These are phyloP conservation scores for Hepsetus odoe DNA, from an alignment of 2,113 vertebrate species.

Conservation along the genomic window DNA sequence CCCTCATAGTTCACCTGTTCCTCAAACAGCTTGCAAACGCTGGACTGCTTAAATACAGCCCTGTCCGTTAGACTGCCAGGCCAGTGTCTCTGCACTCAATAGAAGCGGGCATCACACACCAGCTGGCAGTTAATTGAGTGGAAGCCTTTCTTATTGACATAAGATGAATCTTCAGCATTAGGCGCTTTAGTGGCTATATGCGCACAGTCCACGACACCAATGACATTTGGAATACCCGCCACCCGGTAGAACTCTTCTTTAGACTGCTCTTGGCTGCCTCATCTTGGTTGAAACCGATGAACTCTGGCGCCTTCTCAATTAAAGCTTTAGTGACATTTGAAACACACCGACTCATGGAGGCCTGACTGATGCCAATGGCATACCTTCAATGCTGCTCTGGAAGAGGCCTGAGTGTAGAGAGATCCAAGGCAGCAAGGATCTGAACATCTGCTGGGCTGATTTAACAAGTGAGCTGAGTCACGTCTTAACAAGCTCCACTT, in stretches of 20 bases:
- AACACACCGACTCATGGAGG: constrained; percentile 97
- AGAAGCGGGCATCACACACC: constrained; percentile 86
- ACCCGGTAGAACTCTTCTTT: constrained; percentile 88
- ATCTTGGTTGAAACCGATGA: constrained; percentile 83
- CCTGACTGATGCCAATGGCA: constrained; percentile 95
- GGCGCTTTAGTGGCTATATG: constrained; percentile 95
- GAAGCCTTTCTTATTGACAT: constrained; percentile 90
- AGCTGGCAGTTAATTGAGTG: constrained; percentile 94
- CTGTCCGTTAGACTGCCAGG: constrained; percentile 85
- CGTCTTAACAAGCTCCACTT: constrained; percentile 83
- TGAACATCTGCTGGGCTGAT: constrained; percentile 96
- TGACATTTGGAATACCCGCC: constrained; percentile 88
- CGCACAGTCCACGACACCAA: constrained; percentile 89
- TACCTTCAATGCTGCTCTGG: constrained; percentile 96
- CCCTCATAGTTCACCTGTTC: constrained; percentile 77
- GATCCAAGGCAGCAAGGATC: constrained; percentile 93
- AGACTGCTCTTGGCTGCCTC: constrained; percentile 75
- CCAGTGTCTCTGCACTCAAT: constrained; percentile 91
- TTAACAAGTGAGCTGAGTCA: constrained; percentile 92
- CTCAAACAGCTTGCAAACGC: constrained; percentile 79
- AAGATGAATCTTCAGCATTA: constrained; percentile 90
- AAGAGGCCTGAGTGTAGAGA: constrained; percentile 95
- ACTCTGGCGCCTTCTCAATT: constrained; percentile 88
- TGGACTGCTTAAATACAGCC: constrained; percentile 82
- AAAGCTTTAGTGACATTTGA: constrained; percentile 92